phyloP scores from a whole-genome alignment of 2,113 vertebrate species.

The Axis porcinus region DNA sequence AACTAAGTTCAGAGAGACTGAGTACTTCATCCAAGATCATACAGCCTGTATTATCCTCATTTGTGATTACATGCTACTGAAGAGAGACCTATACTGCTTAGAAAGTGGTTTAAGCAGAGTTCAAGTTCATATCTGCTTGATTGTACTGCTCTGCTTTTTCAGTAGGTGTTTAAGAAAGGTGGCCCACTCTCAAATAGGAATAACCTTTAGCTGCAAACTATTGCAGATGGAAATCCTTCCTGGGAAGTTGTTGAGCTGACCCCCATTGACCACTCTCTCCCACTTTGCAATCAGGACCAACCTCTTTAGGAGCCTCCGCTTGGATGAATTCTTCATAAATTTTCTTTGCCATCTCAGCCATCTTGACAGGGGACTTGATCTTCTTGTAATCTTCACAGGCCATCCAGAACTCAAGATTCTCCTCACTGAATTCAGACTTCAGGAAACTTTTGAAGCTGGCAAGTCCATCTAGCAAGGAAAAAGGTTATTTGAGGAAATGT shows the following conservation, averaged over 20 bases:
- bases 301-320: conserved; percentile 94
- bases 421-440: conserved; percentile 96
- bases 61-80: no score
- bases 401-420: conserved; percentile 95
- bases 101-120: no score
- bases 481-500: not conserved
- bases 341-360: conserved; percentile 90
- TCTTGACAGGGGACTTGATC: conserved; percentile 87
- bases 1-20: not conserved
- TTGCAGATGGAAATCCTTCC: not conserved
- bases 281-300: conserved; percentile 63
- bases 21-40: not conserved
- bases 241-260: not conserved
- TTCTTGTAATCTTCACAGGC: conserved; percentile 97
- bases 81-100: not conserved
- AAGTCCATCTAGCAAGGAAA: conserved; percentile 85
- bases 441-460: conserved; percentile 91
- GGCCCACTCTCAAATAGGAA: not conserved
- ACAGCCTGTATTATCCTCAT: not conserved
- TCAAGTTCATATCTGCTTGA: not conserved
- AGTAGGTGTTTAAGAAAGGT: not conserved
- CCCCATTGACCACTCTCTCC: accelerated
- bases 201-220: not conserved
- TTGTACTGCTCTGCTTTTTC: not conserved
- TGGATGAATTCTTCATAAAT: conserved; percentile 97